Evolutionary conservation across 2,888 invertebrate species (phyloP), one percentile per base, ranked within the genome.

Genomic region (Eurytoma californica): DNA sequence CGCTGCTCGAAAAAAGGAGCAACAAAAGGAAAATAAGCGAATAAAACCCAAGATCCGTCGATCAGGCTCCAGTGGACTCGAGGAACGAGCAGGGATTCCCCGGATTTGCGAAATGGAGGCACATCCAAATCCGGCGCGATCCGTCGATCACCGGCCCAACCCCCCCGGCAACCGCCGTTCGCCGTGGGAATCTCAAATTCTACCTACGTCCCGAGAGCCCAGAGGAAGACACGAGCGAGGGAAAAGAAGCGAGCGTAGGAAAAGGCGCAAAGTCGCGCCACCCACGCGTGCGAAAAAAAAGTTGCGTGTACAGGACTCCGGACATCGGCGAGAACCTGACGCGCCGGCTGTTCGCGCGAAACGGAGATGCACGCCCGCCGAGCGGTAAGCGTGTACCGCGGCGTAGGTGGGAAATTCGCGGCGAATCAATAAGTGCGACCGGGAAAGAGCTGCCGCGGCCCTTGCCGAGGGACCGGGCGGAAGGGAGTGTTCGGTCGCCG

Each of bases 341-440:
- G n/a, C 24, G 28, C 53, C 14, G 49, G 13, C 20, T 3, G 12
- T 57, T 20, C 57, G 24, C 18, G 16, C 47, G 67, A 20, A 61
- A 47, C 20, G 13, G 20, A 18, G 20, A 18, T 13, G 14, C 39
- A 57, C 69, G 24, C 58, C 20, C 58, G 28, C 24, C 49, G 47
- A 7, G 39, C 49, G n/a, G 20, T 14, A 24, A 3, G 12, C 4
- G 28, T 28, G 39, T 4, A 16, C 16, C 14, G 9, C 60, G 20
- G 28, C 69, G 69, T 69, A 63, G 76, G 57, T 69, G 68, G 24
- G 47, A 49, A 77, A 66, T 77, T 47, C 53, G 61, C 78, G 61
- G 24, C 61, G 67, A 78, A 78, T 78, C 72, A 57, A 78, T 78
- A 72, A 72, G 61, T 49, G 18, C 47, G 66, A 18, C 20, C n/a